Evolutionary conservation across 2,888 invertebrate species (phyloP).

Genomic region (Lysandra bellargus): DNA sequence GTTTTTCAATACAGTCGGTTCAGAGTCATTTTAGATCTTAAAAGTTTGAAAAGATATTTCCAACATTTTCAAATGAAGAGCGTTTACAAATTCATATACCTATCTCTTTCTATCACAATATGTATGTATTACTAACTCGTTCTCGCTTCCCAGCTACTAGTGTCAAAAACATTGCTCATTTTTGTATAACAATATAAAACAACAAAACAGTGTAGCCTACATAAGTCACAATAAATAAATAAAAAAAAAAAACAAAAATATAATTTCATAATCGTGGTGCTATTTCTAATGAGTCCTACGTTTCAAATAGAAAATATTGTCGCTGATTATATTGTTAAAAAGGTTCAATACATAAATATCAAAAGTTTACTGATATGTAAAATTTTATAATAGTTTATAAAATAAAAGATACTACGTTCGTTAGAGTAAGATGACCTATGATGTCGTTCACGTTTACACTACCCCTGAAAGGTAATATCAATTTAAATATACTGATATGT

Average conservation of each 20-base stretch:
- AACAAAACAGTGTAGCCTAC: neutral
- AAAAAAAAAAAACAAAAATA: constrained; percentile 19
- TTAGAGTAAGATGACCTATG: constrained; percentile 30
- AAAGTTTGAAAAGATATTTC: no score
- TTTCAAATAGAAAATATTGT: constrained; percentile 28
- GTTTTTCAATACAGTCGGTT: neutral
- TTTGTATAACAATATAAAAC: neutral
- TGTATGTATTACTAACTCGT: neutral
- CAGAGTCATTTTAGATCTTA: neutral
- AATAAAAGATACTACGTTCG: constrained; percentile 32
- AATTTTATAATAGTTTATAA: constrained; percentile 22
- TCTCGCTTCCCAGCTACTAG: neutral
- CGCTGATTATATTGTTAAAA: constrained; percentile 26
- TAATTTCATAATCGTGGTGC: neutral
- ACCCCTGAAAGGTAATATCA: neutral
- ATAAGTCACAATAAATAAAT: neutral
- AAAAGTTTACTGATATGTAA: constrained; percentile 28
- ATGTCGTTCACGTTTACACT: constrained; percentile 21
- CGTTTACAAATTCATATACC: neutral
- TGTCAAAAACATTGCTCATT: constrained; percentile 20
- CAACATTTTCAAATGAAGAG: no score
- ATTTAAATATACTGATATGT: neutral
- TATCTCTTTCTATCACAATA: neutral
- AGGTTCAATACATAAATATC: constrained; percentile 26
- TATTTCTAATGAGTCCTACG: constrained; percentile 23